phyloP scores from a whole-genome alignment of 2,797 vertebrate species.

The Helicolenus hilgendorfi region DNA sequence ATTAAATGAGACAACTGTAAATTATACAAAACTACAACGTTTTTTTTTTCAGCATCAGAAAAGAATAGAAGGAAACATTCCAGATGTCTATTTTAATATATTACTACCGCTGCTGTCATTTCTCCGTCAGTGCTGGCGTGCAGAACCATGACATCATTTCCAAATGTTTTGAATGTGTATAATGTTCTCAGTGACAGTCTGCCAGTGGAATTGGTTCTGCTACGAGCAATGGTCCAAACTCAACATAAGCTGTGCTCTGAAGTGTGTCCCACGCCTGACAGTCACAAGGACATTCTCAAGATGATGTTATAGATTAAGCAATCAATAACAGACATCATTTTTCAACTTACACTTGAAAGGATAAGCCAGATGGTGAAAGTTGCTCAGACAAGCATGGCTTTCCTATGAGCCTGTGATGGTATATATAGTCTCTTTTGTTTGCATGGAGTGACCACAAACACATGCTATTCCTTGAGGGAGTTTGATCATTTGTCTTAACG shows the following conservation, averaged over 20 bases:
- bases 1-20: conserved; percentile 31
- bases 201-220: conserved; percentile 48
- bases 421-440: conserved; percentile 51
- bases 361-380: conserved; percentile 62
- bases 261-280: conserved; percentile 42
- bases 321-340: conserved; percentile 74
- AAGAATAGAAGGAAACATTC: conserved; percentile 9
- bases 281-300: conserved; percentile 49
- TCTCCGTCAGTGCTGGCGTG: conserved; percentile 54
- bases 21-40: neutral
- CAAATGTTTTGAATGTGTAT: conserved; percentile 56
- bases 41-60: conserved; percentile 4
- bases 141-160: conserved; percentile 66
- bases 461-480: conserved; percentile 70
- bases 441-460: conserved; percentile 75
- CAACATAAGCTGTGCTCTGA: conserved; percentile 56
- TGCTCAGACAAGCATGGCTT: conserved; percentile 58
- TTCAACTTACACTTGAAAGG: conserved; percentile 72
- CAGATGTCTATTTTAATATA: conserved; percentile 39
- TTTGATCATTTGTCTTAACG: conserved; percentile 69
- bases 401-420: conserved; percentile 37
- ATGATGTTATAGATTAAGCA: conserved; percentile 69
- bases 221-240: conserved; percentile 35
- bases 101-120: conserved; percentile 50
- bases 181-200: conserved; percentile 72